These are phyloP conservation scores for Aurelia sp. DNA, from an alignment of 30 jellyfish, hydroid and myxozoan genomes.

Conservation along the genomic window DNA sequence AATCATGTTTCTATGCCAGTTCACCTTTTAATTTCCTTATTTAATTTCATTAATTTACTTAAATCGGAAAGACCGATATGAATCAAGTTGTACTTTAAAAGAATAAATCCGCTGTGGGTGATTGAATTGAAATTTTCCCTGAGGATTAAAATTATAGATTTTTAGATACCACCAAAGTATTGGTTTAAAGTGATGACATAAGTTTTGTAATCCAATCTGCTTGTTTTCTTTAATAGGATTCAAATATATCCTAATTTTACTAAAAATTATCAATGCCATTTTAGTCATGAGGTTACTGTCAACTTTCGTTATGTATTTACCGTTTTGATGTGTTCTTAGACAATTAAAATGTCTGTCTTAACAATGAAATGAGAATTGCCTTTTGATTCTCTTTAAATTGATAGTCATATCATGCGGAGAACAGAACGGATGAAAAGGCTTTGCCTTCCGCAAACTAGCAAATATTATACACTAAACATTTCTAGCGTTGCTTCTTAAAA, in stretches of 20 bases:
- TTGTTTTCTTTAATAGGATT: conserved; percentile 1
- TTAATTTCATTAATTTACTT: conserved; percentile 70
- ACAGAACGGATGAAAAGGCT: too few relatives aligned
- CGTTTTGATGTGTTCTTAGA: too few relatives aligned
- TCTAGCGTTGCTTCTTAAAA: too few relatives aligned
- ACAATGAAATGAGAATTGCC: too few relatives aligned
- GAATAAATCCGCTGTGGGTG: conserved; percentile 50
- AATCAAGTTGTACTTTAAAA: conserved; percentile 65
- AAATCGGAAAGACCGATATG: conserved; percentile 60
- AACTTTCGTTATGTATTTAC: too few relatives aligned
- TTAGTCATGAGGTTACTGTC: conserved; percentile 1
- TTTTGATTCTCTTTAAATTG: too few relatives aligned
- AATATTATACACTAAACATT: too few relatives aligned
- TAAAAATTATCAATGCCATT: background rate
- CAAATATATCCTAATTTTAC: background rate
- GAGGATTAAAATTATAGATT: conserved; percentile 55
- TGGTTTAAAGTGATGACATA: conserved; percentile 58
- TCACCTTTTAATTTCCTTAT: conserved; percentile 80
- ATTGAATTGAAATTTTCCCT: conserved; percentile 58
- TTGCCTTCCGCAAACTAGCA: too few relatives aligned
- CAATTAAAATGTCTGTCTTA: too few relatives aligned
- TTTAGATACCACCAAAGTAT: conserved; percentile 59
- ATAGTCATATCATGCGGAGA: too few relatives aligned
- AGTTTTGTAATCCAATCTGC: conserved; percentile 36
- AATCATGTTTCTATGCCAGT: conserved; percentile 58